phyloP scores from a whole-genome alignment of 2,888 invertebrate species.

The Euplagia quadripunctaria region DNA sequence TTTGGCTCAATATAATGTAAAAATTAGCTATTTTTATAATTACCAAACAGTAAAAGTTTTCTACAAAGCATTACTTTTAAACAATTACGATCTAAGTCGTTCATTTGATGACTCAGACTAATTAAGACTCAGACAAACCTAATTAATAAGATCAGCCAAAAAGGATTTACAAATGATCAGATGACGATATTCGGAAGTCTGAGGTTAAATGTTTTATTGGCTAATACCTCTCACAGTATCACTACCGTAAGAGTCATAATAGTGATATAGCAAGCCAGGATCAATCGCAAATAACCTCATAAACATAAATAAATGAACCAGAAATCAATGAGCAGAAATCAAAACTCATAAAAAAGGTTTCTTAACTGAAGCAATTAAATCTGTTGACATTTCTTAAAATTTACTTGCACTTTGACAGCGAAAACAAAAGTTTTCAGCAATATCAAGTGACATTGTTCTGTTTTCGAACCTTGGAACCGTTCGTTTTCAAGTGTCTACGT shows the following conservation, averaged over 20 bases:
- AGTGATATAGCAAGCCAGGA: not conserved
- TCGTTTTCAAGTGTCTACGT: too few relatives aligned
- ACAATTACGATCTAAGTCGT: not conserved
- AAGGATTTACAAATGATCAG: too few relatives aligned
- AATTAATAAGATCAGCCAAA: not conserved
- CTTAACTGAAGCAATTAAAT: not conserved
- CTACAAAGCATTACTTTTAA: not conserved
- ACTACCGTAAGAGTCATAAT: not conserved
- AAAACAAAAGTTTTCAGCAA: not conserved
- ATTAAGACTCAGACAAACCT: not conserved
- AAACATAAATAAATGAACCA: not conserved
- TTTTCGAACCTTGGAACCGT: too few relatives aligned
- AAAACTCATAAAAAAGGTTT: not conserved
- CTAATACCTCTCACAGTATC: not conserved
- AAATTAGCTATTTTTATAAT: not conserved
- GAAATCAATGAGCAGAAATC: not conserved
- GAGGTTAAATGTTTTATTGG: not conserved
- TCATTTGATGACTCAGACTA: not conserved
- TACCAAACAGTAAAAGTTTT: not conserved
- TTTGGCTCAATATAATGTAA: not conserved
- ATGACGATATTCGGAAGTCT: too few relatives aligned
- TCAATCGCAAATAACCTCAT: not conserved
- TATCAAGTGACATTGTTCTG: too few relatives aligned
- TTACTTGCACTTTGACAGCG: not conserved
- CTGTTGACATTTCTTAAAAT: not conserved